phyloP scores from a whole-genome alignment of 1,140 invertebrate genomes.

The Laupala kohalensis region DNA sequence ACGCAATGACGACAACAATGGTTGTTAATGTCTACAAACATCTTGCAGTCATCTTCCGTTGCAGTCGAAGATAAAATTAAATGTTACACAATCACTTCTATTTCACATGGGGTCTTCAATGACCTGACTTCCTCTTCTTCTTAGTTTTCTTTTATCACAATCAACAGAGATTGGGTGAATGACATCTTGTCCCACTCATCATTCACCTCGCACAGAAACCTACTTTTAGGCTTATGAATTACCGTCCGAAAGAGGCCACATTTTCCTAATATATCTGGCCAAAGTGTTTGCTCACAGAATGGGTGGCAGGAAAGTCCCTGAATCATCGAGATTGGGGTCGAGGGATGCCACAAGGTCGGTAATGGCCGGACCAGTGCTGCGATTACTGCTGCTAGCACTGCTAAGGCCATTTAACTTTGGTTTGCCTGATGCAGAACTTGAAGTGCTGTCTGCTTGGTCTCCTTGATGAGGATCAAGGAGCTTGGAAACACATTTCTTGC shows the following conservation, averaged over 20 bases:
- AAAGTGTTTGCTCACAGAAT: slow-evolving; percentile 32
- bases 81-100: background rate
- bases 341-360: slow-evolving; percentile 17
- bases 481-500: slow-evolving; percentile 26
- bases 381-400: slow-evolving; percentile 24
- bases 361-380: slow-evolving; percentile 20
- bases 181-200: background rate
- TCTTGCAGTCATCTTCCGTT: background rate
- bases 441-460: background rate
- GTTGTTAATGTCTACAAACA: background rate
- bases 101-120: background rate
- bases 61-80: background rate
- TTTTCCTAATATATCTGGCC: background rate
- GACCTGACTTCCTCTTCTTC: background rate
- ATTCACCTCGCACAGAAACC: background rate
- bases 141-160: background rate
- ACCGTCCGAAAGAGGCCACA: background rate
- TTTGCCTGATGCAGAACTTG: slow-evolving; percentile 11
- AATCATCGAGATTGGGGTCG: slow-evolving; percentile 46
- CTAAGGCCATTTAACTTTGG: slow-evolving; percentile 23
- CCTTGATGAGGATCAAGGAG: slow-evolving; percentile 10
- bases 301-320: slow-evolving; percentile 49
- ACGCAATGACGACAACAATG: background rate
- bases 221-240: background rate
- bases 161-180: background rate